Evolutionary conservation across 2,113 vertebrate species (phyloP).

Genomic region (Calidris pygmaea): DNA sequence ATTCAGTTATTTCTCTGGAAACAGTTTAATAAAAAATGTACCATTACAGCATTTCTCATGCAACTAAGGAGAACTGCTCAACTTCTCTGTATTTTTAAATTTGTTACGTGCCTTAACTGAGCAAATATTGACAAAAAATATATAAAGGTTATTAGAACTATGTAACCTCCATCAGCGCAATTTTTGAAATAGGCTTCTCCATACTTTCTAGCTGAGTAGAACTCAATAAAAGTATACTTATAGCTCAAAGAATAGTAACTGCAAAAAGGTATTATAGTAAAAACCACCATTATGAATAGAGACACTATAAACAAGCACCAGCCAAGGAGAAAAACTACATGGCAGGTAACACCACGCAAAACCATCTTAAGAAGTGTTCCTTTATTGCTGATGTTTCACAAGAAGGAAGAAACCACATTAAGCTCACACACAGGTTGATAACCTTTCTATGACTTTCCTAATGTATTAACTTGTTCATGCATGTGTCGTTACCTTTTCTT

Average conservation of each 20-base stretch:
- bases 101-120: not conserved
- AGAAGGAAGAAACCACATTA: not conserved
- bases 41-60: not conserved
- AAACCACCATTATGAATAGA: not conserved
- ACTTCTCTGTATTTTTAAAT: not conserved
- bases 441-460: not conserved
- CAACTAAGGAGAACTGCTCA: not conserved
- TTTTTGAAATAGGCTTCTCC: not conserved
- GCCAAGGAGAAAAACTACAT: not conserved
- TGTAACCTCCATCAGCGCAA: not conserved
- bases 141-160: not conserved
- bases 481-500: constrained; percentile 86
- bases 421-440: not conserved
- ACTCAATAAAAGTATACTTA: not conserved
- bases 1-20: not conserved
- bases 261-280: not conserved
- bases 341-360: not conserved
- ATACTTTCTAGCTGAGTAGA: not conserved
- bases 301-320: not conserved
- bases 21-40: not conserved
- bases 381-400: not conserved
- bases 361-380: not conserved
- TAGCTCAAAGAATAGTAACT: not conserved
- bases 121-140: not conserved
- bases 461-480: not conserved